Evolutionary conservation across 2,888 invertebrate genomes (phyloP).

Genomic region (Baronia brevicornis): DNA sequence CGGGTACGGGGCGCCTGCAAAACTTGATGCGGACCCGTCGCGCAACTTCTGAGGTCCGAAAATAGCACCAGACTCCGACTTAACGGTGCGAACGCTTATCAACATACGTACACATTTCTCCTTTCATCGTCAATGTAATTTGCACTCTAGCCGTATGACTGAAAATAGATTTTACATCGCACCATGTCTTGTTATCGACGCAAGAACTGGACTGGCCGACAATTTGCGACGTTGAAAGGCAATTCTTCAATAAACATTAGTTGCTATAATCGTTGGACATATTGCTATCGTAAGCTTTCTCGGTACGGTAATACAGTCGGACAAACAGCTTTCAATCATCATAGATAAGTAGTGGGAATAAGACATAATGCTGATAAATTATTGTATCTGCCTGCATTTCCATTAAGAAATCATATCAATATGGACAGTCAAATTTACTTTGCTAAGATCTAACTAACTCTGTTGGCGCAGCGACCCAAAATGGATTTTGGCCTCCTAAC

Average conservation of each 20-base stretch:
- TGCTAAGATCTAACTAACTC: too few species aligned
- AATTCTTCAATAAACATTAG: slow-evolving; percentile 17
- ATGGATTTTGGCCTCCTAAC: too few species aligned
- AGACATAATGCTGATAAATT: too few species aligned
- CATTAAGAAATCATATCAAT: too few species aligned
- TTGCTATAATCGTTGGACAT: slow-evolving; percentile 11
- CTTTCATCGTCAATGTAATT: slow-evolving; percentile 47
- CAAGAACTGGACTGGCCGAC: slow-evolving; percentile 14
- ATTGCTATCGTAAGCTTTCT: slow-evolving; percentile 15
- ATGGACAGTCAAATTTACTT: too few species aligned
- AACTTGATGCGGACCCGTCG: slow-evolving; percentile 33
- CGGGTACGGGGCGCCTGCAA: slow-evolving; percentile 31
- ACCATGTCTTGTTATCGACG: background rate
- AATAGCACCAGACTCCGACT: slow-evolving; percentile 42
- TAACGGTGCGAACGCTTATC: slow-evolving; percentile 52
- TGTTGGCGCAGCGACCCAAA: too few species aligned
- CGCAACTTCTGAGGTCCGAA: slow-evolving; percentile 52
- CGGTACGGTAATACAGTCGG: too few species aligned
- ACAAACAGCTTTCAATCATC: slow-evolving; percentile 7
- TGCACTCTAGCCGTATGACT: slow-evolving; percentile 31
- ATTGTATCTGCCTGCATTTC: too few species aligned
- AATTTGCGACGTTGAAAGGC: slow-evolving; percentile 15
- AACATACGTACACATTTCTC: slow-evolving; percentile 56
- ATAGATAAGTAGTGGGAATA: too few species aligned
- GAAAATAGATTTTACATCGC: slow-evolving; percentile 24